These are phyloP conservation scores for Aleiodes sp. DNA, from an alignment of 1,140 invertebrate species.

Conservation along the genomic window DNA sequence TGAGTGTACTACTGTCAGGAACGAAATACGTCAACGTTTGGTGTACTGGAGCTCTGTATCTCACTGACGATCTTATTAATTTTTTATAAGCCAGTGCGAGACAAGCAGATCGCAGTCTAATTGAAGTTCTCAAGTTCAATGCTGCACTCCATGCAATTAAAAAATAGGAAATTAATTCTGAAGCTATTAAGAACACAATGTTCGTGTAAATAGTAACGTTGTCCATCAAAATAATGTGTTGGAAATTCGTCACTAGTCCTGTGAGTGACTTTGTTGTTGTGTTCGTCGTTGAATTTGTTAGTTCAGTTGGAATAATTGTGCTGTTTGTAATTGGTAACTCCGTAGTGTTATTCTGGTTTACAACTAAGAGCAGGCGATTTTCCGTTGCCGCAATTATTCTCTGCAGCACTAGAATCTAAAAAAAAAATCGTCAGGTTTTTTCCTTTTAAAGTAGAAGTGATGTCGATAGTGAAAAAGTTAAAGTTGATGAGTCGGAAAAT, in stretches of 20 bases:
- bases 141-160: constrained; percentile 42
- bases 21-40: constrained; percentile 47
- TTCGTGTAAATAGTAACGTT: constrained; percentile 40
- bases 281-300: no score
- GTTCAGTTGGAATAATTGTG: no score
- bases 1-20: constrained; percentile 42
- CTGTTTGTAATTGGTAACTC: no score
- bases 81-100: constrained; percentile 45
- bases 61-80: constrained; percentile 41
- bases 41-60: constrained; percentile 42
- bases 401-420: constrained; percentile 35
- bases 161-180: constrained; percentile 42
- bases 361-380: constrained; percentile 24
- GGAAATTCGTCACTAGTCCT: neutral
- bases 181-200: constrained; percentile 34
- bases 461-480: no score
- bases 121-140: constrained; percentile 46
- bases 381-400: constrained; percentile 34
- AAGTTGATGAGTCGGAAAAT: no score
- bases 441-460: neutral
- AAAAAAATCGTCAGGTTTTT: neutral
- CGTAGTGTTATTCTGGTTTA: no score
- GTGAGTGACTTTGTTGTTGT: neutral
- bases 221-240: constrained; percentile 34
- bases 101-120: constrained; percentile 44